Evolutionary conservation across 2,113 vertebrate genomes (phyloP).

Genomic region (Hiodon alosoides): DNA sequence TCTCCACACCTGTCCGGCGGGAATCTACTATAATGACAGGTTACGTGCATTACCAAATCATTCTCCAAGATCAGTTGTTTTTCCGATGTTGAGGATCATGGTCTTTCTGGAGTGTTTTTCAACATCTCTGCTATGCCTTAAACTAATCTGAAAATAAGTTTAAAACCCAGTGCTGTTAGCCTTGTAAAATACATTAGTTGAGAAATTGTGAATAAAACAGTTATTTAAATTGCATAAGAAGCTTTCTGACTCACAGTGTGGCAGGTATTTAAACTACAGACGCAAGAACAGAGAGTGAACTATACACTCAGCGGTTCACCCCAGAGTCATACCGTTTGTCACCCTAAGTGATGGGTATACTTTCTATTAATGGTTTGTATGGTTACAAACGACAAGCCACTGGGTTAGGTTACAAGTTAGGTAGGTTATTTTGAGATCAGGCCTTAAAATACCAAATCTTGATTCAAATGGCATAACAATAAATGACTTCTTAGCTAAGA

Average conservation of each 20-base stretch:
- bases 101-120: background rate
- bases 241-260: slow-evolving; percentile 45
- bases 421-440: no score
- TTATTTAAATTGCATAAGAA: slow-evolving; percentile 41
- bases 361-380: no score
- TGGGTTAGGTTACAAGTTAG: no score
- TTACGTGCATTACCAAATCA: background rate
- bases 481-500: no score
- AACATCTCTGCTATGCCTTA: background rate
- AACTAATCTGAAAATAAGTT: slow-evolving; percentile 4
- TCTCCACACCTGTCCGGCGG: background rate
- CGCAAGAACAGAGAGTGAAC: slow-evolving; percentile 38
- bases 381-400: no score
- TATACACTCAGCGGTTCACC: slow-evolving; percentile 12
- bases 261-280: slow-evolving; percentile 23
- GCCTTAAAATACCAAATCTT: no score
- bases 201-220: slow-evolving; percentile 43
- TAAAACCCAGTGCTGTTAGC: slow-evolving; percentile 25
- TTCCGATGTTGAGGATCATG: background rate
- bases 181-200: slow-evolving; percentile 46
- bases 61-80: background rate
- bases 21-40: background rate
- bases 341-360: no score
- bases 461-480: no score
- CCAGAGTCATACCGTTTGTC: no score